Base-by-base conservation (phyloP, 2,888 invertebrate genomes). In the Linyphia triangularis region DNA sequence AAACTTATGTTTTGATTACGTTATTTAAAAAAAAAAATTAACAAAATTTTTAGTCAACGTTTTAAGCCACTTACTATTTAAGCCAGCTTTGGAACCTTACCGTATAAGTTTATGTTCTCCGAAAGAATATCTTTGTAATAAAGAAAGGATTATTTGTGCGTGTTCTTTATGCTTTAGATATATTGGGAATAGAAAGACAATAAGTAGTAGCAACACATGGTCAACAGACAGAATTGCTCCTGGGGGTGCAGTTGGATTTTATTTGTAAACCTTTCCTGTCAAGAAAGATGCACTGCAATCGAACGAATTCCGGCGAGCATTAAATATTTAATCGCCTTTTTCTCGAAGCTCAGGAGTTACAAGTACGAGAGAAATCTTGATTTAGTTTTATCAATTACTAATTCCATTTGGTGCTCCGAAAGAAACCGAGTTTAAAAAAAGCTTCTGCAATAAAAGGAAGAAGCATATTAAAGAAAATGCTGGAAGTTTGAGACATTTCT, bases 201-300 rank as follows among this genome's bases (percentile, higher is more conserved):
- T n/a, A n/a, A 33, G 33, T 9, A 33, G 33, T 9, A 33, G 33
- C 33, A 33, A 33, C 33, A 33, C n/a, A 51, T 51, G 51, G 51
- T 51, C 51, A 51, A 16, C 51, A 51, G 51, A 16, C 13, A 51
- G 51, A 51, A 51, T 51, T 51, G 51, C 77, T 77, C 77, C 77
- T 63, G 16, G 2, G 77, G 77, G 77, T 37, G 40, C 77, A 22
- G 40, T 77, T 77, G n/a, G 13, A 24, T 77, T 63, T 77, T 61
- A 33, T 61, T 63, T 22, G 61, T 77, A 61, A 59, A 61, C 26
- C 61, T 77, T 37, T 22, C 24, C 40, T 77, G 63, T 61, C 63
- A 61, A 30, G 40, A 51, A 51, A 51, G 51, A 51, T 16, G n/a
- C 1, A 51, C n/a, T 13, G n/a, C 51, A 51, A 5, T 5, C 16